Conservation (phyloP, 2,888 invertebrate species). For the Coremacera marginata region DNA sequence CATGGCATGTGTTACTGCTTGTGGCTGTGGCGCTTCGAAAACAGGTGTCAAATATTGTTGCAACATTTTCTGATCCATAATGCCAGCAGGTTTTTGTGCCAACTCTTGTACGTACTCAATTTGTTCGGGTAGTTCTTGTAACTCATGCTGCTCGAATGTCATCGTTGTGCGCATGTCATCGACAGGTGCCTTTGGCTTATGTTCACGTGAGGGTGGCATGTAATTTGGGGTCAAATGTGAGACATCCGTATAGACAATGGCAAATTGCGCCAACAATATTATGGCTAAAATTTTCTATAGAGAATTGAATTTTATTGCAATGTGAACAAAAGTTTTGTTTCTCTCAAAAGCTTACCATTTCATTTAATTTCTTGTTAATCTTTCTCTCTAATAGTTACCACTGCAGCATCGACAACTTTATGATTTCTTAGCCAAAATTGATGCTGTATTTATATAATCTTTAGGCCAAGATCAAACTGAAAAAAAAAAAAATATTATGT, state of each 20-base stretch:
- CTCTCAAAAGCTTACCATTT: conserved; percentile 53
- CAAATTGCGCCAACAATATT: conserved; percentile 45
- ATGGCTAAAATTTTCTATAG: conserved; percentile 27
- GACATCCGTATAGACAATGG: conserved; percentile 56
- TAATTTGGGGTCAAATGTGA: conserved; percentile 57
- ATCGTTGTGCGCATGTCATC: conserved; percentile 44
- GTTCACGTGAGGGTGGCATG: conserved; percentile 51
- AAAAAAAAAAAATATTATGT: no score
- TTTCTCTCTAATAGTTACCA: conserved; percentile 41
- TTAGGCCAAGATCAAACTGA: not conserved
- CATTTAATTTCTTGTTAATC: conserved; percentile 37
- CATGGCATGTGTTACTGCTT: not conserved
- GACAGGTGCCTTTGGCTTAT: not conserved
- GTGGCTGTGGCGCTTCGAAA: not conserved
- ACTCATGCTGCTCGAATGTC: conserved; percentile 58
- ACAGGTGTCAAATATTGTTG: conserved; percentile 53
- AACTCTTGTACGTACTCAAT: conserved; percentile 54
- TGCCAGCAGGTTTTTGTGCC: conserved; percentile 19
- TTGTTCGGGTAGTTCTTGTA: conserved; percentile 59
- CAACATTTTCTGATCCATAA: not conserved
- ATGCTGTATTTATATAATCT: conserved; percentile 29
- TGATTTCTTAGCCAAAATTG: conserved; percentile 7
- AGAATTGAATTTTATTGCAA: not conserved
- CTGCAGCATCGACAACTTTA: not conserved
- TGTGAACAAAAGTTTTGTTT: no score